phyloP scores from a whole-genome alignment of 2,888 invertebrate genomes.

The Ferdinandea cuprea region DNA sequence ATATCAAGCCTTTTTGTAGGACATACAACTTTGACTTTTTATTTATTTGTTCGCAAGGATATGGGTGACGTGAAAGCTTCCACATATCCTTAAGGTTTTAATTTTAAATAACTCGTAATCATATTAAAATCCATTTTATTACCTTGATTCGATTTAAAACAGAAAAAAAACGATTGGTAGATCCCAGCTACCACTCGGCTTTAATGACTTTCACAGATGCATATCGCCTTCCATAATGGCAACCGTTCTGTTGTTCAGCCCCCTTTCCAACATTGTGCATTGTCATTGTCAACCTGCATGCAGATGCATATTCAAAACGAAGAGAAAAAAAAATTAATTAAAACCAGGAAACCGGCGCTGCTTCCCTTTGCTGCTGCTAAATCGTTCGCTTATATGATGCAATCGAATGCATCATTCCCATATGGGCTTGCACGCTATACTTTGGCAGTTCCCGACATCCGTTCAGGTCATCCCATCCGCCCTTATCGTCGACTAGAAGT shows the following conservation, averaged over 20 bases:
- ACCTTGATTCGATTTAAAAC: no score
- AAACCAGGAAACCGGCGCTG: conserved; percentile 51
- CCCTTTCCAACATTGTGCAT: neutral
- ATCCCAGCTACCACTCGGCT: neutral
- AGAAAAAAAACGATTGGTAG: no score
- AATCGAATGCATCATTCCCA: conserved; percentile 66
- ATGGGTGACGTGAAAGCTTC: no score
- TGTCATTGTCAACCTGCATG: conserved; percentile 22
- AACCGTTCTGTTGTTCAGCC: neutral
- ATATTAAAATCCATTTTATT: no score
- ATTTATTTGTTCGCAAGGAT: no score
- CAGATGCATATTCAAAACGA: conserved; percentile 53
- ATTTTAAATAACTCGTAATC: no score
- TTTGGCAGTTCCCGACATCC: conserved; percentile 49
- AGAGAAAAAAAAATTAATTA: conserved; percentile 62
- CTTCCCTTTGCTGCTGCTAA: conserved; percentile 33
- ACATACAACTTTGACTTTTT: no score
- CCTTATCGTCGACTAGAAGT: conserved; percentile 67
- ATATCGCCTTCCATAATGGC: neutral
- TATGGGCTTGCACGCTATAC: conserved; percentile 49
- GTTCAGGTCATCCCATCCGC: conserved; percentile 70
- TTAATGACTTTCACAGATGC: neutral
- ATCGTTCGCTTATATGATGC: conserved; percentile 53
- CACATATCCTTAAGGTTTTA: no score
- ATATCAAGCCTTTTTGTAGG: no score